Conservation (phyloP, 2,113 vertebrate genomes). For the Elaphurus davidianus region DNA sequence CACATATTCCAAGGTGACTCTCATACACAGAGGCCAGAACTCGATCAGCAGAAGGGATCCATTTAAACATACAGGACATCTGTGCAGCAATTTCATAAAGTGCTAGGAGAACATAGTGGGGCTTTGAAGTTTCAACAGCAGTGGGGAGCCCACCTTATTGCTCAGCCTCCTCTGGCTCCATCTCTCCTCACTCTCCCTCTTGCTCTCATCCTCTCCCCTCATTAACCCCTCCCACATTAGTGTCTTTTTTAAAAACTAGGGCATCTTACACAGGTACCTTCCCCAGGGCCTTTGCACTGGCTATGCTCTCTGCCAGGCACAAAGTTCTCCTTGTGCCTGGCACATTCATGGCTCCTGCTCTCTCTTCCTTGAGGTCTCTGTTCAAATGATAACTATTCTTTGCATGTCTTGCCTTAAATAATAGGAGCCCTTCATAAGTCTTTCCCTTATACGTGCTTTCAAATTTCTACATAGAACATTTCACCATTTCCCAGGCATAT, state of each 20-base stretch:
- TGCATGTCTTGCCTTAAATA: neutral
- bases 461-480: neutral
- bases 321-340: neutral
- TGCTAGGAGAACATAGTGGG: neutral
- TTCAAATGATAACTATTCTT: neutral
- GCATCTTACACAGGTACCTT: neutral
- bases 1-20: neutral
- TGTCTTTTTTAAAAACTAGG: neutral
- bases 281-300: neutral
- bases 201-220: neutral
- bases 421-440: neutral
- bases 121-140: neutral
- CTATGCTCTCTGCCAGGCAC: neutral
- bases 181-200: neutral
- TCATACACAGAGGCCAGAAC: neutral
- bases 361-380: neutral
- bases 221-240: accelerated
- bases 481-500: neutral
- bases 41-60: neutral
- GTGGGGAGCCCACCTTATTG: neutral
- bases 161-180: neutral
- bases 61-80: neutral
- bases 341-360: neutral
- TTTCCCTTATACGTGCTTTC: neutral
- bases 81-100: neutral